phyloP scores from a whole-genome alignment of 1,140 invertebrate genomes.

The Cephus cinctus region DNA sequence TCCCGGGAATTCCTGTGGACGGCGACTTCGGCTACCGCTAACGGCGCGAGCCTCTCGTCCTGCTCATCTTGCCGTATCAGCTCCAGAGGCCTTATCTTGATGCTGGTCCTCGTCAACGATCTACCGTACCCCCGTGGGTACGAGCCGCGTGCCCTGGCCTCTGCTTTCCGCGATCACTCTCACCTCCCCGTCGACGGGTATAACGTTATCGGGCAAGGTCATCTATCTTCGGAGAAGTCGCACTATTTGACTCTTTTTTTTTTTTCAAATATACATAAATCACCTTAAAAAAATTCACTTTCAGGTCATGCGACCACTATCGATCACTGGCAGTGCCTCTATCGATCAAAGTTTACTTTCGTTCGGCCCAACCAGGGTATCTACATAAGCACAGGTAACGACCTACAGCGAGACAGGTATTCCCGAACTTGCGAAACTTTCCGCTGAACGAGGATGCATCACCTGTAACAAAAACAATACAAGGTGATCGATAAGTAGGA shows the following conservation, averaged over 20 bases:
- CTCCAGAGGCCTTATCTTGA: conserved; percentile 44
- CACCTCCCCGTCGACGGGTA: background rate
- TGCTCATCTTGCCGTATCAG: conserved; percentile 36
- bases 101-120: conserved; percentile 34
- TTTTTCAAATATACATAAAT: no score
- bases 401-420: no score
- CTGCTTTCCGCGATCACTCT: conserved; percentile 4
- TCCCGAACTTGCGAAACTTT: no score
- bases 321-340: background rate
- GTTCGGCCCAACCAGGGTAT: no score
- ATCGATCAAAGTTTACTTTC: no score
- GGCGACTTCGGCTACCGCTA: conserved; percentile 37
- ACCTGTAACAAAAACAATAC: conserved; percentile 32
- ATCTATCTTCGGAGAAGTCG: conserved; percentile 3
- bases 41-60: conserved; percentile 39
- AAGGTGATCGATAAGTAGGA: no score
- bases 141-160: conserved; percentile 24
- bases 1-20: conserved; percentile 25
- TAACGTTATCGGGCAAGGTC: conserved; percentile 2
- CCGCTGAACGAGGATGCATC: conserved; percentile 36
- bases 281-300: no score
- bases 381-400: no score
- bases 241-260: background rate
- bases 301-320: background rate
- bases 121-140: conserved; percentile 33